Evolutionary conservation across 2,888 invertebrate species (phyloP).

Genomic region (Leptinotarsa haldemani): DNA sequence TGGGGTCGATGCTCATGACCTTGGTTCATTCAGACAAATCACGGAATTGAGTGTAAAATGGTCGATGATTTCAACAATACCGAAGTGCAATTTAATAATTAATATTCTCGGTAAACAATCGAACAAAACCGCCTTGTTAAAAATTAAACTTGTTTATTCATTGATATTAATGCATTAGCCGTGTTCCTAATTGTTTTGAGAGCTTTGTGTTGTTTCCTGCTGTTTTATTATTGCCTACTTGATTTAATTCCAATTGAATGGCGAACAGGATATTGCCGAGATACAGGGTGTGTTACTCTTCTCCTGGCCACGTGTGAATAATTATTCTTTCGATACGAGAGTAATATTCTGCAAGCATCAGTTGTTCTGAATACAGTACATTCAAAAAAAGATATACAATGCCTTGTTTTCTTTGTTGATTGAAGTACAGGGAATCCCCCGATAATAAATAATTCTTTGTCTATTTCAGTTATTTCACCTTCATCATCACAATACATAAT

Average conservation of each 20-base stretch:
- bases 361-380: neutral
- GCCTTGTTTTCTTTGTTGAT: too few species aligned
- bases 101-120: conserved; percentile 14
- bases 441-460: too few species aligned
- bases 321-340: neutral
- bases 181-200: conserved; percentile 7
- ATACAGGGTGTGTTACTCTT: neutral
- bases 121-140: conserved; percentile 6
- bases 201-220: neutral
- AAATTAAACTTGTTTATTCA: conserved; percentile 13
- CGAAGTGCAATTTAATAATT: neutral
- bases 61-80: conserved; percentile 17
- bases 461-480: too few species aligned
- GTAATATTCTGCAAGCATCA: neutral
- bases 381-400: neutral
- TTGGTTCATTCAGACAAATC: neutral
- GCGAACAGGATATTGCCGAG: neutral
- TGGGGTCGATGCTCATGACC: neutral
- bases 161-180: neutral
- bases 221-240: neutral
- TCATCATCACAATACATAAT: too few species aligned
- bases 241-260: neutral
- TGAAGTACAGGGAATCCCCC: too few species aligned
- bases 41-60: conserved; percentile 13
- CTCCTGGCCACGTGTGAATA: neutral